phyloP scores from a whole-genome alignment of 1,140 invertebrate genomes.

The Goniozus legneri region DNA sequence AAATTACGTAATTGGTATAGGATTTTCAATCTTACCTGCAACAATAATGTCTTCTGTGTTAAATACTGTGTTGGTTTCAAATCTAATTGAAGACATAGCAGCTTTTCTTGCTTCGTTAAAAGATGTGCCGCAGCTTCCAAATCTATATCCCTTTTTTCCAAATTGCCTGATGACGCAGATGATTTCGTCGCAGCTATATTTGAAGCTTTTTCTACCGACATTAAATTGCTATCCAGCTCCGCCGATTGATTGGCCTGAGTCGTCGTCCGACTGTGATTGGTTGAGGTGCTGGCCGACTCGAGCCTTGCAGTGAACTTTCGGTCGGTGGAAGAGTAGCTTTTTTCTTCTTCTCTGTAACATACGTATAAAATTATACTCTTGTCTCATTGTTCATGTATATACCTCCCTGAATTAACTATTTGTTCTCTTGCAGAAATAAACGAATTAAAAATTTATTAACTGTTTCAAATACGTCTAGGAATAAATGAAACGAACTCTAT shows the following conservation, averaged over 20 bases:
- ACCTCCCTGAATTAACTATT: no score
- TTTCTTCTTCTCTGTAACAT: conserved; percentile 67
- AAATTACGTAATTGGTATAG: conserved; percentile 1
- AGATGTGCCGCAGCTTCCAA: conserved; percentile 48
- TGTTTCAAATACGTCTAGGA: no score
- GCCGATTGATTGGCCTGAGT: conserved; percentile 49
- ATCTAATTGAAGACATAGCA: conserved; percentile 48
- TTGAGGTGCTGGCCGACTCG: conserved; percentile 45
- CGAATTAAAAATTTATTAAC: no score
- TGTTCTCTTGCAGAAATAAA: no score
- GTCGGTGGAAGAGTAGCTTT: conserved; percentile 73
- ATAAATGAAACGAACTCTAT: no score
- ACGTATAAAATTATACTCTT: conserved; percentile 9
- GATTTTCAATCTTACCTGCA: conserved; percentile 38
- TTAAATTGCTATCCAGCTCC: conserved; percentile 49
- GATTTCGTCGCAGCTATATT: conserved; percentile 28
- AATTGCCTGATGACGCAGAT: conserved; percentile 27
- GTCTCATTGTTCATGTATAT: no score
- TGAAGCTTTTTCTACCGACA: no score
- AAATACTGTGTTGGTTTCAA: conserved; percentile 54
- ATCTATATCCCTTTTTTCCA: conserved; percentile 41
- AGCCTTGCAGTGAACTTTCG: conserved; percentile 66
- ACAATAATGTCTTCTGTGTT: conserved; percentile 49
- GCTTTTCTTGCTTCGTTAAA: conserved; percentile 52
- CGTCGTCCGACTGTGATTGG: conserved; percentile 51